Evolutionary conservation across 2,888 invertebrate species (phyloP).

Genomic region (Leuctra nigra): DNA sequence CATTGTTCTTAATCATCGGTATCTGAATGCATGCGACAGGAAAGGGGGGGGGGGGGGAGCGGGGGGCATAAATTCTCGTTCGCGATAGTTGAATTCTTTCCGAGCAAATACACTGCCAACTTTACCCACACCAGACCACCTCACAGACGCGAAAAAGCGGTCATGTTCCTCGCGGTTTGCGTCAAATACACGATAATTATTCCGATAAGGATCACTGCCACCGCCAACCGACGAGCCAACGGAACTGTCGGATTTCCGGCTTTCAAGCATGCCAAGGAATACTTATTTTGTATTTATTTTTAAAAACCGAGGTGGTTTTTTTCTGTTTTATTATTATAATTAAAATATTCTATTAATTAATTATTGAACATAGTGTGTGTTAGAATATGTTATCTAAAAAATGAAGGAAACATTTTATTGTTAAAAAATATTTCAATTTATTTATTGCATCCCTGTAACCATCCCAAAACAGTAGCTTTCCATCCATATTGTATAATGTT

Average conservation of each 20-base stretch:
- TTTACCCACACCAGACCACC: conserved; percentile 24
- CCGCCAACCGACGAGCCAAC: too few species aligned
- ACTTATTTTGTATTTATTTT: conserved; percentile 4
- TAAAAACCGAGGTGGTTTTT: conserved; percentile 25
- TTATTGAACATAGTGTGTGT: conserved; percentile 26
- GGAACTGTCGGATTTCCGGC: too few species aligned
- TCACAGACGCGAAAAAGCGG: conserved; percentile 9
- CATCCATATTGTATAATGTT: neutral
- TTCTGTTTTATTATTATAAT: conserved; percentile 27
- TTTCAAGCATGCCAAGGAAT: too few species aligned
- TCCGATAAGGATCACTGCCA: neutral
- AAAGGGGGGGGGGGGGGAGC: too few species aligned
- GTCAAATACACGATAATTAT: neutral
- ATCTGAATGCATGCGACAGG: neutral
- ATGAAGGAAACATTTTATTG: conserved; percentile 26
- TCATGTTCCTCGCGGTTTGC: neutral
- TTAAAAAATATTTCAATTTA: conserved; percentile 24
- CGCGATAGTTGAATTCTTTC: conserved; percentile 23
- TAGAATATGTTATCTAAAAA: conserved; percentile 26
- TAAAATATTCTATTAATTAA: conserved; percentile 14
- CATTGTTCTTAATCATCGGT: too few species aligned
- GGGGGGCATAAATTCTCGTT: too few species aligned
- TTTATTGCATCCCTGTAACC: neutral
- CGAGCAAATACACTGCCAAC: conserved; percentile 28
- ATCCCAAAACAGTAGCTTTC: neutral